These are phyloP conservation scores for Drosophila kepulauana DNA, from an alignment of 1,140 invertebrate genomes.

Conservation along the genomic window DNA sequence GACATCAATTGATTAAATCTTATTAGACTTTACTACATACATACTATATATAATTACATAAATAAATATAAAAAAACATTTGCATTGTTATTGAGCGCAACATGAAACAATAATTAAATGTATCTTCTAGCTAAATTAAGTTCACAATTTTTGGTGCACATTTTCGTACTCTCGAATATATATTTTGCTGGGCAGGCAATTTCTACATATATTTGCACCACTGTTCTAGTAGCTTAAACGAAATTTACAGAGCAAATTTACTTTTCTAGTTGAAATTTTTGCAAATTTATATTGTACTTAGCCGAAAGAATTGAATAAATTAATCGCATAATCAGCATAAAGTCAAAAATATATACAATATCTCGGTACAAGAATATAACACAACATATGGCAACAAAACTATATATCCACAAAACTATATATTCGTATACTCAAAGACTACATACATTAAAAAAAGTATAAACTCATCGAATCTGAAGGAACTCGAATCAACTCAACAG, in stretches of 20 bases:
- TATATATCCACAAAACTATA: conserved; percentile 32
- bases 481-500: conserved; percentile 12
- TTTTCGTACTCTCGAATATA: conserved; percentile 7
- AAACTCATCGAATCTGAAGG: conserved; percentile 35
- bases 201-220: conserved; percentile 29
- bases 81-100: conserved; percentile 52
- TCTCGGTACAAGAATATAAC: conserved; percentile 28
- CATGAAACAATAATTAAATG: conserved; percentile 55
- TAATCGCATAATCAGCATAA: conserved; percentile 12
- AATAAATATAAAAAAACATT: conserved; percentile 18
- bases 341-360: conserved; percentile 4
- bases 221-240: conserved; percentile 21
- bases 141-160: conserved; percentile 34
- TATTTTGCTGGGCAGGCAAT: conserved; percentile 24
- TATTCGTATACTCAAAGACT: conserved; percentile 29
- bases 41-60: conserved; percentile 9
- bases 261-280: conserved; percentile 33
- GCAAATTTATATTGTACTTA: conserved; percentile 30
- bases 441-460: conserved; percentile 12
- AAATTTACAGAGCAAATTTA: conserved; percentile 18
- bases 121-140: conserved; percentile 48
- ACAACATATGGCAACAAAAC: conserved; percentile 26
- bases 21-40: conserved; percentile 17
- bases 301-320: conserved; percentile 10
- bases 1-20: conserved; percentile 30